Evolutionary conservation across 2,888 invertebrate species (phyloP).

Genomic region (Pollenia griseotomentosa): DNA sequence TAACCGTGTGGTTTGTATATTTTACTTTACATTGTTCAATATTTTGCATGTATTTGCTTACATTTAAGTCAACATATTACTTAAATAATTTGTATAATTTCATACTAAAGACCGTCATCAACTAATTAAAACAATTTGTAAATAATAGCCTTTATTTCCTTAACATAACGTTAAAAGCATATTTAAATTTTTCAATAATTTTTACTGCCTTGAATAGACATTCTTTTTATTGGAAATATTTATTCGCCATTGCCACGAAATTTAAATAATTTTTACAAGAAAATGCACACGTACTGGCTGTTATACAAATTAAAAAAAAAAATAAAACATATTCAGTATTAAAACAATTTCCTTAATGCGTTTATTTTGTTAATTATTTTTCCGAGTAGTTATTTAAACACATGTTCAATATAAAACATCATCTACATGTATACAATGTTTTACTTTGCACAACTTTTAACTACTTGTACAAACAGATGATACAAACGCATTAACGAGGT

Average conservation of each 20-base stretch:
- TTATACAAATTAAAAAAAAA: background rate
- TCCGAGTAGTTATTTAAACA: background rate
- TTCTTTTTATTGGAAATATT: conserved; percentile 2
- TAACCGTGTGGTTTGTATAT: too few relatives aligned
- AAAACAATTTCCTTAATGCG: conserved; percentile 36
- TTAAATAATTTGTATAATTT: too few relatives aligned
- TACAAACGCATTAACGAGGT: conserved; percentile 15
- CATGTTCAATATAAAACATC: background rate
- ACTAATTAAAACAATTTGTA: too few relatives aligned
- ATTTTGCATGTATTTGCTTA: too few relatives aligned
- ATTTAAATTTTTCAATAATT: too few relatives aligned
- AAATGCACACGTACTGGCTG: background rate
- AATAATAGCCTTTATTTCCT: too few relatives aligned
- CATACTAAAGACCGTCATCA: too few relatives aligned
- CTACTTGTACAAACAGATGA: conserved; percentile 32
- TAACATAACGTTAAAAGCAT: too few relatives aligned
- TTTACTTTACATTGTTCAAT: too few relatives aligned
- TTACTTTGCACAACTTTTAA: background rate
- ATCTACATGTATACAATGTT: too few relatives aligned
- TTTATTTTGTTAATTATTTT: conserved; percentile 44
- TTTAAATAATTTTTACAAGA: background rate
- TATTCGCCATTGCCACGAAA: background rate
- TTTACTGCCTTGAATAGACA: too few relatives aligned
- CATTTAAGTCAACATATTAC: too few relatives aligned
- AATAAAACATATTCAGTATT: conserved; percentile 17